These are phyloP conservation scores for Ginglymostoma cirratum DNA, from an alignment of 2,113 vertebrate species.

Conservation along the genomic window DNA sequence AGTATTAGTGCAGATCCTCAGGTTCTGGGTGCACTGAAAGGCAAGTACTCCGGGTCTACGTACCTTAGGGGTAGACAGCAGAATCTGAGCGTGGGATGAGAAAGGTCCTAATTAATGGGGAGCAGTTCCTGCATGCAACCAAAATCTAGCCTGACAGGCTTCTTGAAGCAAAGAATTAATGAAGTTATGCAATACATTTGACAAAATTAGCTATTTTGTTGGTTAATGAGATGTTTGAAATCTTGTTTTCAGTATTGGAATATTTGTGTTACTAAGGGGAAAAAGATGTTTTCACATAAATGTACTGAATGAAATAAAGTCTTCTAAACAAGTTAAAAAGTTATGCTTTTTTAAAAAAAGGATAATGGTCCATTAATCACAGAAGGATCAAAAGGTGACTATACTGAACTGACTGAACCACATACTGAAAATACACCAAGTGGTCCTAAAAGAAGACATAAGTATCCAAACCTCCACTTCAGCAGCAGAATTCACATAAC, in stretches of 20 bases:
- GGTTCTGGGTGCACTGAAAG: not conserved
- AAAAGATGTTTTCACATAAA: not conserved
- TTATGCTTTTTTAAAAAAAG: not conserved
- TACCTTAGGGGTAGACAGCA: not conserved
- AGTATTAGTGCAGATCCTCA: not conserved
- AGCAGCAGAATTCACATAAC: not conserved
- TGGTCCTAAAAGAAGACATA: not conserved
- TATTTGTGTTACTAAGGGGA: not conserved
- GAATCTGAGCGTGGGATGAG: not conserved
- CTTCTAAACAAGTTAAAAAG: not conserved
- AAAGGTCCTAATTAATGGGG: not conserved
- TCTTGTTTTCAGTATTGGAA: not conserved
- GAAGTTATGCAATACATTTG: not conserved
- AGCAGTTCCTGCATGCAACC: not conserved
- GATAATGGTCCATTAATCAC: not conserved
- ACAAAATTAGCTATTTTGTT: not conserved
- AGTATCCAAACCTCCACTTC: not conserved
- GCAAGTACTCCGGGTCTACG: not conserved
- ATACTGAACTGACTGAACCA: not conserved
- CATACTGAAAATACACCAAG: not conserved
- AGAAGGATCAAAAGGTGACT: not conserved
- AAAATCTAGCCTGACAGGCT: not conserved
- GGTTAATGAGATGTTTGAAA: not conserved
- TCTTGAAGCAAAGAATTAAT: not conserved
- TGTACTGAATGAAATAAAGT: not conserved